A percentile compares a stretch with the other conserved stretches of the same genome.
Conservation (phyloP, 2,797 vertebrate genomes). For the Telmatherina bonti region DNA sequence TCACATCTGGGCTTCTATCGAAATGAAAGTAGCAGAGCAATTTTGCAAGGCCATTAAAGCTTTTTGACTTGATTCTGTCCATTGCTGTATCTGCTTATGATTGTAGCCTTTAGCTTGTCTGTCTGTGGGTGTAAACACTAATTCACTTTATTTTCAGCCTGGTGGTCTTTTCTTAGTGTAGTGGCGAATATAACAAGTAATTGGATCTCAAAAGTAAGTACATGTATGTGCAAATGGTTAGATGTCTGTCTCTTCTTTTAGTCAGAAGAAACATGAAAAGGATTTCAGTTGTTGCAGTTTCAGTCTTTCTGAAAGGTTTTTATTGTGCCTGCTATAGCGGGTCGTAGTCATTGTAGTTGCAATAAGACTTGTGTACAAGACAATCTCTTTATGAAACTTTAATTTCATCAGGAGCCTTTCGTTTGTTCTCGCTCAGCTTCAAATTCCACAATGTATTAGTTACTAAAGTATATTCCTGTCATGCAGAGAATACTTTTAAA, state of each 20-base stretch:
- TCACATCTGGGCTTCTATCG: constrained; percentile 59
- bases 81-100: constrained; percentile 56
- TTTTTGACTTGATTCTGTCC: constrained; percentile 59
- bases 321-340: neutral
- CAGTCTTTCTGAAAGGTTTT: neutral
- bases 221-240: neutral
- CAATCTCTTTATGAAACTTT: constrained; percentile 22
- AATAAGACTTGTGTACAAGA: constrained; percentile 10
- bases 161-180: constrained; percentile 18
- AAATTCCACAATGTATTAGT: neutral
- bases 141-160: constrained; percentile 31
- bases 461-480: neutral
- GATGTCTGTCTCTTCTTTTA: neutral
- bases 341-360: constrained; percentile 4
- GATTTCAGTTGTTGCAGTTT: neutral
- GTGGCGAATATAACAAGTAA: constrained; percentile 13
- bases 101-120: constrained; percentile 54
- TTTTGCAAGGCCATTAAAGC: constrained; percentile 52
- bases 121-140: constrained; percentile 37
- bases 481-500: no score
- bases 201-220: neutral
- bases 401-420: constrained; percentile 35
- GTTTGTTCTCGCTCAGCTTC: constrained; percentile 25
- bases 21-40: constrained; percentile 56
- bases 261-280: neutral